These are phyloP conservation scores for Archips crataeganus DNA, from an alignment of 2,888 invertebrate species.

Conservation along the genomic window DNA sequence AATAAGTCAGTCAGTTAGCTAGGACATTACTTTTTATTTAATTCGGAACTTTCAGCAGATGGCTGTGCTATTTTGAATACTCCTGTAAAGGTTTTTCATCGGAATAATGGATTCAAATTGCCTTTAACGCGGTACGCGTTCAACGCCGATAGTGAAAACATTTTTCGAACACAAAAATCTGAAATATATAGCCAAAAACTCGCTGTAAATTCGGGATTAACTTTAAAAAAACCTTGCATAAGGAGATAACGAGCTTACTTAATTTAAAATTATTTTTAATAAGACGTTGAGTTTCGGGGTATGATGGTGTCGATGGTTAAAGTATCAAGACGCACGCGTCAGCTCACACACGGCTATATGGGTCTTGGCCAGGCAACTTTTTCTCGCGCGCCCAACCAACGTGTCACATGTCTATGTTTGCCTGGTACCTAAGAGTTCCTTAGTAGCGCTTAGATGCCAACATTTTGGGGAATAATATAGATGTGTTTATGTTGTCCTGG, in stretches of 20 bases:
- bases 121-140: too few species aligned
- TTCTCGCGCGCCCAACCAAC: conserved; percentile 76
- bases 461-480: background rate
- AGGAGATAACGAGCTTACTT: background rate
- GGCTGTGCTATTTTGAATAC: too few species aligned
- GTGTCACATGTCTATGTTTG: conserved; percentile 70
- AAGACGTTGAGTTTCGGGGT: background rate
- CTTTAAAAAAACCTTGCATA: too few species aligned
- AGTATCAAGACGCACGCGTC: conserved; percentile 73
- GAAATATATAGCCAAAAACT: too few species aligned
- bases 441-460: background rate
- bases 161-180: too few species aligned
- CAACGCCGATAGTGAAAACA: too few species aligned
- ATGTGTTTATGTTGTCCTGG: background rate
- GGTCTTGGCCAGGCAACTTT: conserved; percentile 86
- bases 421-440: conserved; percentile 57
- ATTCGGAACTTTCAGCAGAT: too few species aligned
- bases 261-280: background rate
- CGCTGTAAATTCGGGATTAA: too few species aligned
- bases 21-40: too few species aligned
- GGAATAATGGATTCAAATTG: too few species aligned
- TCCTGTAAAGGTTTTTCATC: too few species aligned
- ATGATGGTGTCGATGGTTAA: conserved; percentile 35
- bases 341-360: conserved; percentile 71
- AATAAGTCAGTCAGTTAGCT: too few species aligned